These are phyloP conservation scores for Apogon hyalosoma DNA, from an alignment of 2,797 vertebrate genomes.

Conservation along the genomic window DNA sequence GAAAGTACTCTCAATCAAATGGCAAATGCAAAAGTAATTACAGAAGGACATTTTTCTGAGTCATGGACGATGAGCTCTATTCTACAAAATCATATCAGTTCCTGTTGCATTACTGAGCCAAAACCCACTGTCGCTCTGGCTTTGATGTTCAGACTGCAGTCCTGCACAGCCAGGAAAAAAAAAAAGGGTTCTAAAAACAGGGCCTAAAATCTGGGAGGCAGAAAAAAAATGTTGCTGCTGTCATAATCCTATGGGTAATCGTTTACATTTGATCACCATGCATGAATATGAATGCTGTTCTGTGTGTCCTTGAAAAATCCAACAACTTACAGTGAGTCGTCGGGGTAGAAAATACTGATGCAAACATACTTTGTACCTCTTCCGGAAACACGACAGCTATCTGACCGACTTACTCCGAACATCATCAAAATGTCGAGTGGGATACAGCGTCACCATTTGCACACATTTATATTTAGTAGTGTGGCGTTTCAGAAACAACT, in stretches of 20 bases:
- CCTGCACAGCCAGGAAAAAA: slow-evolving; percentile 45
- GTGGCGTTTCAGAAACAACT: slow-evolving; percentile 23
- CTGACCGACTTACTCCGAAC: slow-evolving; percentile 41
- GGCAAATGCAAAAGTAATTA: slow-evolving; percentile 36
- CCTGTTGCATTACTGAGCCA: slow-evolving; percentile 56
- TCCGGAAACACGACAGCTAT: slow-evolving; percentile 36
- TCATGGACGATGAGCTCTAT: slow-evolving; percentile 43
- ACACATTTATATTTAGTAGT: slow-evolving; percentile 26
- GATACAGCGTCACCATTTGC: slow-evolving; percentile 36
- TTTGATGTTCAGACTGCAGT: slow-evolving; percentile 69
- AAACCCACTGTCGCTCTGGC: slow-evolving; percentile 49
- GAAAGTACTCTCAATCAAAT: slow-evolving; percentile 20
- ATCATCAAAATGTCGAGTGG: slow-evolving; percentile 36
- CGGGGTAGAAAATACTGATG: slow-evolving; percentile 18
- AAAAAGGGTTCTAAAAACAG: slow-evolving; percentile 53
- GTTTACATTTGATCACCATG: slow-evolving; percentile 72
- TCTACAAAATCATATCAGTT: slow-evolving; percentile 54
- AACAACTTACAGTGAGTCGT: slow-evolving; percentile 41
- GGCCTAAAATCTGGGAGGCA: slow-evolving; percentile 45
- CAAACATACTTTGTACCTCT: slow-evolving; percentile 50
- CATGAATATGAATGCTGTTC: slow-evolving; percentile 72
- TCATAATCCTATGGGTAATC: slow-evolving; percentile 71
- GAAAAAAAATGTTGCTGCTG: slow-evolving; percentile 52
- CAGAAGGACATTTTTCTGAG: slow-evolving; percentile 41
- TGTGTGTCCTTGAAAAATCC: slow-evolving; percentile 69